These are phyloP conservation scores for Oreochromis tanganicae DNA, from an alignment of 2,113 vertebrate species.

Conservation along the genomic window DNA sequence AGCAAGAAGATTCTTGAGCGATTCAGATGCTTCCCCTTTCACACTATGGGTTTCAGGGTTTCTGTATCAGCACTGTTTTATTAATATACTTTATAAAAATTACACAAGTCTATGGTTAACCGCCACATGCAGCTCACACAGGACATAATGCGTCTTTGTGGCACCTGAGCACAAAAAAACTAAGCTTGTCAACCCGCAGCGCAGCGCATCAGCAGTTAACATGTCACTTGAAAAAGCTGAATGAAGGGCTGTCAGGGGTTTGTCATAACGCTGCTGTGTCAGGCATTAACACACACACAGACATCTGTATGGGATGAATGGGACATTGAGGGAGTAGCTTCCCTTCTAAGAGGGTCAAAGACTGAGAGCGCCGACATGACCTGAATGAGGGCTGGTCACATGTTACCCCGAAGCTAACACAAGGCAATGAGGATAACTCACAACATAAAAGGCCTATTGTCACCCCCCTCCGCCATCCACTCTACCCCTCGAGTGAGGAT, in stretches of 20 bases:
- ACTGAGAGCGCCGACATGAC: slow-evolving; percentile 55
- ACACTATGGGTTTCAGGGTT: background rate
- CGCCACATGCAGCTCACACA: background rate
- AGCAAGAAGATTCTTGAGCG: background rate
- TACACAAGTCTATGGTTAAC: background rate
- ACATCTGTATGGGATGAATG: slow-evolving; percentile 42
- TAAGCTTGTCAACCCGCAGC: background rate
- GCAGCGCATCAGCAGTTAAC: background rate
- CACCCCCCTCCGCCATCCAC: slow-evolving; percentile 21
- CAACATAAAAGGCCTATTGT: slow-evolving; percentile 67
- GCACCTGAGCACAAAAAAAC: background rate
- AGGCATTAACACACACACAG: background rate
- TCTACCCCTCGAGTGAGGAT: slow-evolving; percentile 27
- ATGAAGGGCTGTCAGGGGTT: background rate
- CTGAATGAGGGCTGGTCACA: slow-evolving; percentile 67
- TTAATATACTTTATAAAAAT: background rate
- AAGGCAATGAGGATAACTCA: slow-evolving; percentile 38
- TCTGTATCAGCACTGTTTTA: background rate
- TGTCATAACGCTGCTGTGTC: background rate
- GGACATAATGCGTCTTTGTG: background rate
- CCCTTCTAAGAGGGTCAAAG: slow-evolving; percentile 43
- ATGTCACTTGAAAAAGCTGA: background rate
- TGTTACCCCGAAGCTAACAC: slow-evolving; percentile 61
- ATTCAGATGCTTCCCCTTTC: background rate
- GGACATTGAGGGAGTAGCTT: slow-evolving; percentile 15